These are phyloP conservation scores for Balaeniceps rex DNA, from an alignment of 2,113 vertebrate species.

Conservation along the genomic window DNA sequence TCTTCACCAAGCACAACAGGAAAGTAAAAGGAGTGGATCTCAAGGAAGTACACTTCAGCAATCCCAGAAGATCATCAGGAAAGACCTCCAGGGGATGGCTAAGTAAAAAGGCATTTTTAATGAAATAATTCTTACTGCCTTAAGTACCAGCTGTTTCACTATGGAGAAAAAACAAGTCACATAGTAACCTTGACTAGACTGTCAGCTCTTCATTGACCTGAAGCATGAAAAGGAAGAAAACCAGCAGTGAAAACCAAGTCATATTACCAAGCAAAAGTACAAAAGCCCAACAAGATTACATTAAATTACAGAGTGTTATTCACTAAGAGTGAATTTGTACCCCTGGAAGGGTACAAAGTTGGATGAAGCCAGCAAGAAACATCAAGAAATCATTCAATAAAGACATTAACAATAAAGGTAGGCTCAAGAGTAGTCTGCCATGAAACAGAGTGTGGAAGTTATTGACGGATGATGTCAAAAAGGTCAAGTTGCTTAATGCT, in stretches of 20 bases:
- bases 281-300: not conserved
- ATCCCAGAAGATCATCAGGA: not conserved
- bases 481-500: not conserved
- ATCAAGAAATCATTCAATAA: not conserved
- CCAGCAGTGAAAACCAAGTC: not conserved
- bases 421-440: not conserved
- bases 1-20: not conserved
- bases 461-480: not conserved
- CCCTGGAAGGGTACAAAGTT: not conserved
- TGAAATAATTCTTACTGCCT: not conserved
- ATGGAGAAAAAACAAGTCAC: not conserved
- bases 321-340: not conserved
- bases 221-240: not conserved
- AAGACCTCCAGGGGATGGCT: not conserved
- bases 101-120: not conserved
- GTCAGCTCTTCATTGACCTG: not conserved
- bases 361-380: not conserved
- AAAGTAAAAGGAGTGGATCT: not conserved
- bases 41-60: not conserved
- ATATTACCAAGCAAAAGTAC: not conserved
- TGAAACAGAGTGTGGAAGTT: not conserved
- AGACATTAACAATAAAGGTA: not conserved
- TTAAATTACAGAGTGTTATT: not conserved
- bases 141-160: not conserved
- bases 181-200: not conserved